Percentiles rank a stretch among this genome's conserved stretches.
These are phyloP conservation scores for Pollenia angustigena DNA, from an alignment of 2,888 invertebrate species.

Conservation along the genomic window DNA sequence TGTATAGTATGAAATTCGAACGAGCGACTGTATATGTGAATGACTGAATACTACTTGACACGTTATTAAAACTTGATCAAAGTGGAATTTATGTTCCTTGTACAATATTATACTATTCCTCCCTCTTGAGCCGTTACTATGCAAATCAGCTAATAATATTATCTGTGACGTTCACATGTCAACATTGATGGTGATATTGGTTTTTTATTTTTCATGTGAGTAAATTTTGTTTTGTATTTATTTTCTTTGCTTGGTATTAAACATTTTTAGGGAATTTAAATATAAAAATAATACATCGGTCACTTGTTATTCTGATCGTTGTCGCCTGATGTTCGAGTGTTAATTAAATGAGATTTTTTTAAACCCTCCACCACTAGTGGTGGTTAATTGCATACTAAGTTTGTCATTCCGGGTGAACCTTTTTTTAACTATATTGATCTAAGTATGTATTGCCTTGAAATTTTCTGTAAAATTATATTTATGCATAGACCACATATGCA, in stretches of 20 bases:
- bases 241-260: background rate
- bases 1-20: background rate
- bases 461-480: too few relatives aligned
- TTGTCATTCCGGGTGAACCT: too few relatives aligned
- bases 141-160: constrained; percentile 66
- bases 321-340: too few relatives aligned
- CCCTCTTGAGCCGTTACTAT: constrained; percentile 46
- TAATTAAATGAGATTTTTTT: too few relatives aligned
- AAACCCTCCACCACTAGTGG: too few relatives aligned
- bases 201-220: background rate
- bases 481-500: too few relatives aligned
- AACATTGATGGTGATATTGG: constrained; percentile 21
- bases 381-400: too few relatives aligned
- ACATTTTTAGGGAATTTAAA: too few relatives aligned
- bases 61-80: background rate
- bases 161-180: constrained; percentile 46
- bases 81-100: background rate
- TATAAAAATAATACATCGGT: too few relatives aligned
- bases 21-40: background rate
- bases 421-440: too few relatives aligned
- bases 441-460: too few relatives aligned
- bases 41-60: background rate
- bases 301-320: too few relatives aligned
- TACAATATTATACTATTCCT: constrained; percentile 27
- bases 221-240: background rate